Percentiles rank a stretch among this genome's conserved stretches.
Conservation (phyloP, 2,888 invertebrate genomes). For the Scrobipalpa costella region DNA sequence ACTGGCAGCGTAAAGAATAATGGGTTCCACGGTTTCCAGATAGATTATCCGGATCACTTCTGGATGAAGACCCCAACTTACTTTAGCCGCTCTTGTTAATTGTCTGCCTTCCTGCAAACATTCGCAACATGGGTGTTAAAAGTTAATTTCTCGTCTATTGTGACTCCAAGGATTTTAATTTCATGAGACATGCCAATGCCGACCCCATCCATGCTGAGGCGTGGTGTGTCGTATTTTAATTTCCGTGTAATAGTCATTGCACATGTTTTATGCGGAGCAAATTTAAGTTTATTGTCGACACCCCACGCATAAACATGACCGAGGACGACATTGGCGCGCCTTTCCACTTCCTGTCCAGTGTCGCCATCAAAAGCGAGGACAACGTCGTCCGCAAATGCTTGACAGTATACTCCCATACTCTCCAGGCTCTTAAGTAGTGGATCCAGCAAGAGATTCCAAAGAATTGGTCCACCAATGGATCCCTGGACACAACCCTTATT, state of each 20-base stretch:
- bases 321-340: background rate
- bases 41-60: background rate
- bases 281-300: no score
- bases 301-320: background rate
- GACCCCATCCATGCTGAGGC: background rate
- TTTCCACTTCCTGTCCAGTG: background rate
- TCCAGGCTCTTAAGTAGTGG: background rate
- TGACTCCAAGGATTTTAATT: slow-evolving; percentile 3
- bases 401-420: no score
- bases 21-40: background rate
- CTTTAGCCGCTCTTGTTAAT: background rate
- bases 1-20: background rate
- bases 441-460: slow-evolving; percentile 9
- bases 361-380: background rate
- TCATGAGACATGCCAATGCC: background rate
- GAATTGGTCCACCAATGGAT: background rate
- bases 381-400: background rate
- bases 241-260: no score
- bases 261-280: no score
- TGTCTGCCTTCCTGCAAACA: slow-evolving; percentile 1
- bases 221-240: no score
- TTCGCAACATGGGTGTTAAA: slow-evolving; percentile 11
- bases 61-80: slow-evolving; percentile 6
- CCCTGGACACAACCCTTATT: slow-evolving; percentile 16
- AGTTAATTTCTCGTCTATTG: slow-evolving; percentile 8